Conservation (phyloP, 2,797 vertebrate species). For the Cuculus canorus region DNA sequence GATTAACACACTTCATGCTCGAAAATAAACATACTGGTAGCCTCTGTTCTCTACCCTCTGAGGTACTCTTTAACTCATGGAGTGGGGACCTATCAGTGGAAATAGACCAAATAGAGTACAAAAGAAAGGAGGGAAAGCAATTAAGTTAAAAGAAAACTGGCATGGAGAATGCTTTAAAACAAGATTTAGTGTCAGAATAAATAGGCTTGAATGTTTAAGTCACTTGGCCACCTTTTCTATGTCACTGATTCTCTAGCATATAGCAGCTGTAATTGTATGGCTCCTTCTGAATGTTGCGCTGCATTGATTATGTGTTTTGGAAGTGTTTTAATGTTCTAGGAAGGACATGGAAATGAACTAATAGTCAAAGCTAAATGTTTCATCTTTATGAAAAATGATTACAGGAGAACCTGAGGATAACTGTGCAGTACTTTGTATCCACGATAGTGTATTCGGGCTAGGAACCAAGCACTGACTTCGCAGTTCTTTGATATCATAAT, state of each 20-base stretch:
- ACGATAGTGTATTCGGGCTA: not conserved
- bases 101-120: not conserved
- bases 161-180: not conserved
- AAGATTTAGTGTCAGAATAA: not conserved
- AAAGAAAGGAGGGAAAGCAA: not conserved
- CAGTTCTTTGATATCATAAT: not conserved
- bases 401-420: not conserved
- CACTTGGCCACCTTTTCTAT: not conserved
- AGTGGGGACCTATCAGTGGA: not conserved
- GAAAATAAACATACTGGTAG: not conserved
- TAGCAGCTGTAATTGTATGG: not conserved
- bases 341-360: not conserved
- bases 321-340: not conserved
- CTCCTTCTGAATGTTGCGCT: not conserved
- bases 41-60: not conserved
- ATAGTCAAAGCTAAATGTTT: not conserved
- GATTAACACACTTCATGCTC: not conserved
- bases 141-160: not conserved
- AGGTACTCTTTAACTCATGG: not conserved
- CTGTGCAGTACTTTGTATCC: not conserved
- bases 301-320: not conserved
- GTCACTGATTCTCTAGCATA: not conserved
- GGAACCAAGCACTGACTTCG: not conserved
- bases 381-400: not conserved
- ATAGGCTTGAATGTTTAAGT: not conserved